These are phyloP conservation scores for Hormaphis cornu DNA, from an alignment of 1,140 invertebrate species.

Conservation along the genomic window DNA sequence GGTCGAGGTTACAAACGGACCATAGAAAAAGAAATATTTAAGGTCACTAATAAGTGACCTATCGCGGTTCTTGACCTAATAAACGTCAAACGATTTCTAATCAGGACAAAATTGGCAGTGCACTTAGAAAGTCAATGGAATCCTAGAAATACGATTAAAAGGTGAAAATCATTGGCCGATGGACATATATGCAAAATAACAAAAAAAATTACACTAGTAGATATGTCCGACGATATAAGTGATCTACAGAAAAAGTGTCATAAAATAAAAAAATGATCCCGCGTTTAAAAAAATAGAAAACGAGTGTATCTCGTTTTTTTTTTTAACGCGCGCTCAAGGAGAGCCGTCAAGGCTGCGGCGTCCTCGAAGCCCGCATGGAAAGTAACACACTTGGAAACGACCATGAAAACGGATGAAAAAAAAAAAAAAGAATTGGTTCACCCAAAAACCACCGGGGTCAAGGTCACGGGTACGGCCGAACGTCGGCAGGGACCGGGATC, in stretches of 20 bases:
- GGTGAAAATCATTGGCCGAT: background rate
- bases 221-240: no score
- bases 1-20: constrained; percentile 1
- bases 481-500: background rate
- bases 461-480: background rate
- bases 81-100: no score
- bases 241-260: no score
- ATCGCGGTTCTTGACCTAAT: no score
- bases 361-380: constrained; percentile 21
- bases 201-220: no score
- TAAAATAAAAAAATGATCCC: no score
- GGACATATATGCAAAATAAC: no score
- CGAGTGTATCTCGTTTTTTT: background rate
- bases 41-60: no score
- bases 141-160: background rate
- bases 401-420: no score
- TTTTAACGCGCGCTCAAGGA: background rate
- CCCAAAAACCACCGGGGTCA: constrained; percentile 7
- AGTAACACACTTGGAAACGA: constrained; percentile 31
- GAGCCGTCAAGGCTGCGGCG: constrained; percentile 3
- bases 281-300: constrained; percentile 15
- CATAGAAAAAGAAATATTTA: background rate
- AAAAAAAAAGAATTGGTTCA: constrained; percentile 24
- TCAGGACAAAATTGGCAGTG: background rate
- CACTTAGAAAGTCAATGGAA: background rate